phyloP scores from a whole-genome alignment of 2,888 invertebrate genomes.

The Micoletzkya japonica region DNA sequence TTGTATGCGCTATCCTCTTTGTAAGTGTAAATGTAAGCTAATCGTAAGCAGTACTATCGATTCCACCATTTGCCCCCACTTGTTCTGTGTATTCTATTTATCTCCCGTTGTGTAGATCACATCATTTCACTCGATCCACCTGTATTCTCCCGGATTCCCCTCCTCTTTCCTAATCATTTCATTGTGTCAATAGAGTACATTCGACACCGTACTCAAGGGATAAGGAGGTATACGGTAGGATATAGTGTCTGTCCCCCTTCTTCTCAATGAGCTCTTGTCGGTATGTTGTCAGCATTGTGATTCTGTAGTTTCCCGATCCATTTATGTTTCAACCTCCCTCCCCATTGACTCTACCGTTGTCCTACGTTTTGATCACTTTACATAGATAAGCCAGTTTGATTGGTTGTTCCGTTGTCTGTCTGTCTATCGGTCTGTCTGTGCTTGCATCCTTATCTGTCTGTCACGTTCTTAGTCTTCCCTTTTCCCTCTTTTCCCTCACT shows the following conservation, averaged over 20 bases:
- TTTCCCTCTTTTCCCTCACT: neutral
- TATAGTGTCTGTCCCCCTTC: neutral
- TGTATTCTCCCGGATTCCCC: neutral
- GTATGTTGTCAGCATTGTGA: neutral
- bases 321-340: neutral
- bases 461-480: neutral
- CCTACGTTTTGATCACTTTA: neutral
- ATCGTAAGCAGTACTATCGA: slow-evolving; percentile 20
- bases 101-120: slow-evolving; percentile 18
- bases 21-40: slow-evolving; percentile 7
- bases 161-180: neutral
- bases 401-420: neutral
- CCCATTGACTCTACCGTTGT: neutral
- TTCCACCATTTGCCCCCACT: slow-evolving; percentile 11
- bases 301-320: slow-evolving; percentile 4
- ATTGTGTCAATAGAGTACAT: neutral
- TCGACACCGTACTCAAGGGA: too few relatives aligned
- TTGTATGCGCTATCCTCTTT: neutral
- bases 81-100: slow-evolving; percentile 8
- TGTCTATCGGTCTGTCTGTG: neutral
- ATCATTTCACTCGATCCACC: neutral
- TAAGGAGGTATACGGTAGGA: too few relatives aligned
- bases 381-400: too few relatives aligned
- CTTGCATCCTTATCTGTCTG: neutral
- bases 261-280: neutral